phyloP scores from a whole-genome alignment of 2,797 vertebrate species.

The Helostoma temminkii region DNA sequence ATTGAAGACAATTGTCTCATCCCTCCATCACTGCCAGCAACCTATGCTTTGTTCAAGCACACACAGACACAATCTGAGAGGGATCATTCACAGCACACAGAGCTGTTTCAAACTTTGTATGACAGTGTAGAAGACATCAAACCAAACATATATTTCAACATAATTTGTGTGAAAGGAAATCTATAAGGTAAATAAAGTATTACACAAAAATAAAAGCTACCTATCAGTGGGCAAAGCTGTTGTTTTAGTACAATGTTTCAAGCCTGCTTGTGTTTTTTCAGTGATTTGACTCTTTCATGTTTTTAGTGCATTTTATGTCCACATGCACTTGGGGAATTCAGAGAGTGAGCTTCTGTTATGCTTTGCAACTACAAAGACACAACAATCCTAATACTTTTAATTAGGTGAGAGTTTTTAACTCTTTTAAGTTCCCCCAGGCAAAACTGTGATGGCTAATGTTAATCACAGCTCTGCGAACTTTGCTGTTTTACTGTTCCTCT shows the following conservation, averaged over 20 bases:
- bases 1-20: slow-evolving; percentile 50
- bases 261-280: slow-evolving; percentile 37
- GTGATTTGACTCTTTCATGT: slow-evolving; percentile 40
- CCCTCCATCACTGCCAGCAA: slow-evolving; percentile 33
- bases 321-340: slow-evolving; percentile 18
- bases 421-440: slow-evolving; percentile 40
- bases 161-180: slow-evolving; percentile 14
- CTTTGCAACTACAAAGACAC: slow-evolving; percentile 50
- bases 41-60: slow-evolving; percentile 1
- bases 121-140: slow-evolving; percentile 31
- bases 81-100: slow-evolving; percentile 1
- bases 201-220: slow-evolving; percentile 34
- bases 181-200: slow-evolving; percentile 15
- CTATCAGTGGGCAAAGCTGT: slow-evolving; percentile 39
- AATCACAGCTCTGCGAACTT: slow-evolving; percentile 36
- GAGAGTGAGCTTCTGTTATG: slow-evolving; percentile 37
- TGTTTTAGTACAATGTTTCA: slow-evolving; percentile 27
- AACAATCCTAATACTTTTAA: slow-evolving; percentile 31
- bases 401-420: slow-evolving; percentile 31
- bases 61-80: slow-evolving; percentile 7
- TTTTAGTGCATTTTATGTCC: slow-evolving; percentile 24
- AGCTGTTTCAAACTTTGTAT: slow-evolving; percentile 14
- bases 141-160: slow-evolving; percentile 2
- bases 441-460: slow-evolving; percentile 28
- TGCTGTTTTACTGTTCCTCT: slow-evolving; percentile 16